These are phyloP conservation scores for Cephalophus harveyi DNA, from an alignment of 2,113 vertebrate species.

Conservation along the genomic window DNA sequence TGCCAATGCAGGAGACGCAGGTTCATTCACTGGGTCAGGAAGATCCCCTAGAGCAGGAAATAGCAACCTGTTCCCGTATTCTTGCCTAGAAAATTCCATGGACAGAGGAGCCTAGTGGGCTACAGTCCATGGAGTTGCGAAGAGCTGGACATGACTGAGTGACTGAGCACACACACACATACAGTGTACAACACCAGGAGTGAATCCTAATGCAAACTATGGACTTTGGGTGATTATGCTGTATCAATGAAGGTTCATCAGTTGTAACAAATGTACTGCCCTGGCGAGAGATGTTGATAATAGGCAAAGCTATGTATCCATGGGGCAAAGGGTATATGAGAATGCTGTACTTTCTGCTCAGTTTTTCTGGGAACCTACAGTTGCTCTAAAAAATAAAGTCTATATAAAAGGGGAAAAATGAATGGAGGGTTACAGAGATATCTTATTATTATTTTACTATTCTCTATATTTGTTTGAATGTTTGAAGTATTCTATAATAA, in stretches of 20 bases:
- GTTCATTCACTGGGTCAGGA: not conserved
- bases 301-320: not conserved
- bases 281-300: not conserved
- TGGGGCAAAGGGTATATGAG: no score
- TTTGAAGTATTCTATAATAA: not conserved
- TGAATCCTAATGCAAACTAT: not conserved
- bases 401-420: not conserved
- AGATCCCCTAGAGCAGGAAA: not conserved
- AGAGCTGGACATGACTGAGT: not conserved
- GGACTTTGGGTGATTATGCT: not conserved
- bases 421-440: not conserved
- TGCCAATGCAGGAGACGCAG: not conserved
- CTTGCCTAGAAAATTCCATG: not conserved
- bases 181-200: not conserved
- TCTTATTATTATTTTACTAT: not conserved
- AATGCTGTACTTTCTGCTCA: not conserved
- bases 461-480: not conserved
- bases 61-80: not conserved
- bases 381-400: not conserved
- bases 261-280: not conserved
- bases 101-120: not conserved
- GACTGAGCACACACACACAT: not conserved
- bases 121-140: rapidly evolving
- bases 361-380: not conserved
- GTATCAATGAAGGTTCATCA: not conserved